phyloP scores from a whole-genome alignment of 2,113 vertebrate species.

The Poicephalus meyeri region DNA sequence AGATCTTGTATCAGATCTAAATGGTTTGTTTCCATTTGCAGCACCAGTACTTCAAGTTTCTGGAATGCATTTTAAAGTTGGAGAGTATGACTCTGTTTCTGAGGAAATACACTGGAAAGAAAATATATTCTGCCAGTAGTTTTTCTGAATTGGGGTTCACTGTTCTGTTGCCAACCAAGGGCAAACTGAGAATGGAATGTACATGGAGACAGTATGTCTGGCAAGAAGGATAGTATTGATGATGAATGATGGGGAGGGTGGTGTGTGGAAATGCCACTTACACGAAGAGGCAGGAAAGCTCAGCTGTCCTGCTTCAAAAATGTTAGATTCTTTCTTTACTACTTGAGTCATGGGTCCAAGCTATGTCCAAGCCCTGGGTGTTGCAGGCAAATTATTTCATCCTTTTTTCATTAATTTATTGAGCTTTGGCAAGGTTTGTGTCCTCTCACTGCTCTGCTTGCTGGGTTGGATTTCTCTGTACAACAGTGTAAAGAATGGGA shows the following conservation, averaged over 20 bases:
- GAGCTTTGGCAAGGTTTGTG: not conserved
- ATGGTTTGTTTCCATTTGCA: not conserved
- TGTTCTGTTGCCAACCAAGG: not conserved
- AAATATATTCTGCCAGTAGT: not conserved
- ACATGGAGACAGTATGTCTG: not conserved
- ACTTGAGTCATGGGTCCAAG: fast-evolving
- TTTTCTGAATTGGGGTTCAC: not conserved
- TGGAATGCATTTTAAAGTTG: not conserved
- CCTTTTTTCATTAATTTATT: not conserved
- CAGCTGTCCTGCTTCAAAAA: not conserved
- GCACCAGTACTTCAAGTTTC: not conserved
- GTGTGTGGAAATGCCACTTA: not conserved
- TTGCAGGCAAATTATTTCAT: not conserved
- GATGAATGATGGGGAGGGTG: not conserved
- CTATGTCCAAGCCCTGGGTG: not conserved
- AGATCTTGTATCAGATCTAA: not conserved
- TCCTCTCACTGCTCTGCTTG: not conserved
- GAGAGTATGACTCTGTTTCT: not conserved
- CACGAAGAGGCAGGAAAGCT: not conserved
- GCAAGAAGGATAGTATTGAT: not conserved
- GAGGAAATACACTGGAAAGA: not conserved
- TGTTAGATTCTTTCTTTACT: not conserved
- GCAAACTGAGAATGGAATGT: not conserved
- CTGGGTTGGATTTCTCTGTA: not conserved
- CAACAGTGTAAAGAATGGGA: not conserved